These are phyloP conservation scores for Oryzias melastigma DNA, from an alignment of 2,113 vertebrate genomes.

Conservation along the genomic window DNA sequence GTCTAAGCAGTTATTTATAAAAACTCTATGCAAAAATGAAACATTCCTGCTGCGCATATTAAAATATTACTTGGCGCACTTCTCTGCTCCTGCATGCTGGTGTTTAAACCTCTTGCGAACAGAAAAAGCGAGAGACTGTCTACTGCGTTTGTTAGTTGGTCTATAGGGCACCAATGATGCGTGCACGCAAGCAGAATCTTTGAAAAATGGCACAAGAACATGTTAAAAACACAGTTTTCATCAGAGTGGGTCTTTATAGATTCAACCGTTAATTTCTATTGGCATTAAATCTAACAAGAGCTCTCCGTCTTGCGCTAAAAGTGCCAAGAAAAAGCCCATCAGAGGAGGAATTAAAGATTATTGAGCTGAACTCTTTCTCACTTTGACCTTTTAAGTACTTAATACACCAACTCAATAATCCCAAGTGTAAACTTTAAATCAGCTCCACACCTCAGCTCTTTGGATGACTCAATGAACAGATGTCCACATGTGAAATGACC, in stretches of 20 bases:
- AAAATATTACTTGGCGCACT: too few relatives aligned
- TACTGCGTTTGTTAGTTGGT: too few relatives aligned
- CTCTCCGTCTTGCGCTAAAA: slow-evolving; percentile 21
- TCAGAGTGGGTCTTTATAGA: neutral
- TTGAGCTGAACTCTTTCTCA: slow-evolving; percentile 55
- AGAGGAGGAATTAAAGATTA: slow-evolving; percentile 67
- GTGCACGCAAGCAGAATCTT: too few relatives aligned
- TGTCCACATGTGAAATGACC: slow-evolving; percentile 20
- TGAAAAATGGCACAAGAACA: too few relatives aligned
- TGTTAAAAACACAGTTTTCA: too few relatives aligned
- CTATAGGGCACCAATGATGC: too few relatives aligned
- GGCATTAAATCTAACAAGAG: slow-evolving; percentile 27
- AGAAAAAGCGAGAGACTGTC: too few relatives aligned
- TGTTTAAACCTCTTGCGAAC: too few relatives aligned
- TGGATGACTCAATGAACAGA: slow-evolving; percentile 22
- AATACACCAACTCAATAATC: slow-evolving; percentile 62
- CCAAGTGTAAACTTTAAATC: slow-evolving; percentile 52
- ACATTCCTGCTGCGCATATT: too few relatives aligned
- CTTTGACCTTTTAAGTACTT: slow-evolving; percentile 65
- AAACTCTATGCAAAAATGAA: too few relatives aligned
- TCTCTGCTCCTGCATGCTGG: too few relatives aligned
- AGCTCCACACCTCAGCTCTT: slow-evolving; percentile 52
- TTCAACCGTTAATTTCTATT: slow-evolving; percentile 16
- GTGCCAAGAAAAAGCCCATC: slow-evolving; percentile 58
- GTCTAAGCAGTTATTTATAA: too few relatives aligned